These are phyloP conservation scores for Mesaphorura yosii DNA, from an alignment of 1,140 invertebrate species.

Conservation along the genomic window DNA sequence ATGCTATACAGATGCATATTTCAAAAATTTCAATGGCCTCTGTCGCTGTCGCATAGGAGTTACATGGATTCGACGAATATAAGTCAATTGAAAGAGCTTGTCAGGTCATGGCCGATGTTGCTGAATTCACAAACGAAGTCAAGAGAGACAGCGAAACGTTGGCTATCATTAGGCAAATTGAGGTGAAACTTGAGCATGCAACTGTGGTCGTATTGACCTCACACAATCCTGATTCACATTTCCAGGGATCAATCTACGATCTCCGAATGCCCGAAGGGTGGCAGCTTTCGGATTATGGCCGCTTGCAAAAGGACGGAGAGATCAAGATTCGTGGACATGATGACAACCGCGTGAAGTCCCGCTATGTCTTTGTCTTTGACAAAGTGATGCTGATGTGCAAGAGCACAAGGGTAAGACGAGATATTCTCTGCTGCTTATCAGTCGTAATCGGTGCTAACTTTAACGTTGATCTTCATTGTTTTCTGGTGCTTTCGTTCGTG, in stretches of 20 bases:
- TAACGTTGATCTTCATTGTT: neutral
- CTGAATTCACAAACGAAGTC: slow-evolving; percentile 96
- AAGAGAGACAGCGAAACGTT: slow-evolving; percentile 89
- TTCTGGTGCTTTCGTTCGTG: slow-evolving; percentile 7
- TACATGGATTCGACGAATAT: slow-evolving; percentile 56
- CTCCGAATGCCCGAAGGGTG: slow-evolving; percentile 66
- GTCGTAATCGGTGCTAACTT: neutral
- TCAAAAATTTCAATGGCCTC: neutral
- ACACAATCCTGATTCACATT: neutral
- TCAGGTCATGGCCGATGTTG: slow-evolving; percentile 93
- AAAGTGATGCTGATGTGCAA: slow-evolving; percentile 94
- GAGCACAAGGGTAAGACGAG: slow-evolving; percentile 54
- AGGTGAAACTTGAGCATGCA: slow-evolving; percentile 43
- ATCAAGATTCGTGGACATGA: slow-evolving; percentile 81
- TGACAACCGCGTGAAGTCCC: slow-evolving; percentile 67
- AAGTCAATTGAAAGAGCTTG: slow-evolving; percentile 71
- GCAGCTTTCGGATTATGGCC: slow-evolving; percentile 74
- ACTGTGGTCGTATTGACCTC: neutral
- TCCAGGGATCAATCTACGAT: slow-evolving; percentile 61
- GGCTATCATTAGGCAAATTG: slow-evolving; percentile 78
- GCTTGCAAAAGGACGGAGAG: slow-evolving; percentile 82
- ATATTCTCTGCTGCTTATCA: slow-evolving; percentile 9
- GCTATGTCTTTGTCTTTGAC: slow-evolving; percentile 78
- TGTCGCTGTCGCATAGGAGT: slow-evolving; percentile 12
- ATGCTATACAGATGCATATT: neutral